Evolutionary conservation across 2,113 vertebrate genomes (phyloP).

Genomic region (Rallus limicola): DNA sequence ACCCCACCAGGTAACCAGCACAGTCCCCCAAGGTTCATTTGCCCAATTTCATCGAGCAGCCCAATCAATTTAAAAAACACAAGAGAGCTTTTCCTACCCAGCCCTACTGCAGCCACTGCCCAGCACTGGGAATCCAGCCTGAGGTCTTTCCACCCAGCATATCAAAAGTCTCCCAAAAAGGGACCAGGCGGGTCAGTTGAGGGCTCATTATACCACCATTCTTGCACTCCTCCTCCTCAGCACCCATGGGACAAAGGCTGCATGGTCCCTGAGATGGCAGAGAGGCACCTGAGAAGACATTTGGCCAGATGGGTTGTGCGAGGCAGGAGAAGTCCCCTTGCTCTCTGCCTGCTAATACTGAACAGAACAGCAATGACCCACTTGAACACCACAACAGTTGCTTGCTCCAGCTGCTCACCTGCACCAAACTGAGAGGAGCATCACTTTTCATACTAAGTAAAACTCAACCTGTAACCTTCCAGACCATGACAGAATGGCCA

Average conservation of each 20-base stretch:
- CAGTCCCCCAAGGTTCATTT: fast-evolving
- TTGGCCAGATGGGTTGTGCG: fast-evolving
- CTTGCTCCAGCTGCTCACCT: neutral
- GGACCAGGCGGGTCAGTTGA: fast-evolving
- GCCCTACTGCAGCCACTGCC: neutral
- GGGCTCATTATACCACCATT: neutral
- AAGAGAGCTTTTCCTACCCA: neutral
- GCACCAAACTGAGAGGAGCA: neutral
- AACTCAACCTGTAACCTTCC: neutral
- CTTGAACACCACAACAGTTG: neutral
- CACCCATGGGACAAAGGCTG: fast-evolving
- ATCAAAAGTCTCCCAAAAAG: neutral
- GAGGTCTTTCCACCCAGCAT: neutral
- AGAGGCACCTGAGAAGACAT: neutral
- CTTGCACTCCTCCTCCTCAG: neutral
- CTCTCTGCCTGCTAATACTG: neutral
- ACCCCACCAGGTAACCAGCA: neutral
- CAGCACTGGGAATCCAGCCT: neutral
- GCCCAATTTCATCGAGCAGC: neutral
- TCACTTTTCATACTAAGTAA: neutral
- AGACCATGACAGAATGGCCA: neutral
- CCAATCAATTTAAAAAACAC: neutral
- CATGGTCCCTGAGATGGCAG: neutral
- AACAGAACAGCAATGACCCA: neutral
- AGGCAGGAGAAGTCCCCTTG: fast-evolving